Conservation (phyloP, 2,888 invertebrate species). For the Platynereis dumerilii region DNA sequence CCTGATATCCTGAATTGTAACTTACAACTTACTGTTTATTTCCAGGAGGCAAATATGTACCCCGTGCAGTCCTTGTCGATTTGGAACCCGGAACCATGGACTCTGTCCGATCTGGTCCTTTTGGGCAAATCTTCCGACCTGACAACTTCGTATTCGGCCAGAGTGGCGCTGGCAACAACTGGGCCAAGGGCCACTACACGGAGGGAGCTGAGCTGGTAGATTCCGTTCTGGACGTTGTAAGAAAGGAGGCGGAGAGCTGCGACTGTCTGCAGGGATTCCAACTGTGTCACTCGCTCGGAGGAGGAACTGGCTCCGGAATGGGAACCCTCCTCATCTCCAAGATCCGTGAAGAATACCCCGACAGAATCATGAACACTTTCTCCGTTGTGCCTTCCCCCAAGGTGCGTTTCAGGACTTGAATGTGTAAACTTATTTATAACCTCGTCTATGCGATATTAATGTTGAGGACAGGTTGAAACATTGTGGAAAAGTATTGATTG, state of each 20-base stretch:
- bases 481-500: too few relatives aligned
- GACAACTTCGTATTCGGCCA: conserved; percentile 22
- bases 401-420: conserved; percentile 43
- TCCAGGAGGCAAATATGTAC: conserved; percentile 82
- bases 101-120: conserved; percentile 72
- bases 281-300: conserved; percentile 74
- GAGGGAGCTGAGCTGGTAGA: conserved; percentile 62
- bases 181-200: conserved; percentile 24
- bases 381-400: conserved; percentile 89
- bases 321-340: conserved; percentile 91
- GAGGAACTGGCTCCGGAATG: conserved; percentile 86
- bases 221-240: conserved; percentile 25
- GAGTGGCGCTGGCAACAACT: conserved; percentile 21
- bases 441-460: too few relatives aligned
- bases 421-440: too few relatives aligned
- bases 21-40: too few relatives aligned
- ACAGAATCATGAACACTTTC: conserved; percentile 98
- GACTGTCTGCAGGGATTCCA: conserved; percentile 67
- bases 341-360: conserved; percentile 96
- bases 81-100: conserved; percentile 98
- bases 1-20: too few relatives aligned
- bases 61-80: conserved; percentile 91
- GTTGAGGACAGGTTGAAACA: too few relatives aligned
- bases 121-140: conserved; percentile 20
- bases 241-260: conserved; percentile 22